Percentiles rank a stretch among this genome's conserved stretches.
Conservation (phyloP, 2,888 invertebrate genomes). For the Colostygia pectinataria region DNA sequence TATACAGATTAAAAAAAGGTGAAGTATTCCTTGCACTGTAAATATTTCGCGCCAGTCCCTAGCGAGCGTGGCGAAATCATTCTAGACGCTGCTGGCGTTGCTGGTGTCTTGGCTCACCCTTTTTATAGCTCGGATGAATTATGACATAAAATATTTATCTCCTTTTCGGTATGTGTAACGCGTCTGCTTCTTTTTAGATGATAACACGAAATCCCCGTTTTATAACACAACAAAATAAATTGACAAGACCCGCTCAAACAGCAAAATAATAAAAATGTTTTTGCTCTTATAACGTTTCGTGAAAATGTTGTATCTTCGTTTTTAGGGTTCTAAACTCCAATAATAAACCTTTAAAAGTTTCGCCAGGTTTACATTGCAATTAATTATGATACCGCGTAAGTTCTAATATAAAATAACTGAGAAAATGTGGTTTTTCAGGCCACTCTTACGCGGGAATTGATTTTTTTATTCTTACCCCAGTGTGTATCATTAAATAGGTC, state of each 20-base stretch:
- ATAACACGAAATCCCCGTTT: conserved; percentile 67
- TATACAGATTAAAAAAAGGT: conserved; percentile 54
- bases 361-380: too few relatives aligned
- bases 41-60: conserved; percentile 48
- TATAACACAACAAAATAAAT: conserved; percentile 58
- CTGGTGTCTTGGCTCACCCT: conserved; percentile 61
- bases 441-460: too few relatives aligned
- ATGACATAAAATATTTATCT: conserved; percentile 78
- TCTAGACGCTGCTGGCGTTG: conserved; percentile 42
- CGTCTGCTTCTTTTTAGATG: conserved; percentile 66
- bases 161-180: conserved; percentile 68
- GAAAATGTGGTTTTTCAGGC: too few relatives aligned
- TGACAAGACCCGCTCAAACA: conserved; percentile 48
- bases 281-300: conserved; percentile 19
- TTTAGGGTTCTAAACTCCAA: too few relatives aligned
- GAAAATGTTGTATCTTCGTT: conserved; percentile 20
- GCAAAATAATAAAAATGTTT: conserved; percentile 34
- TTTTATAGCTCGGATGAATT: conserved; percentile 74
- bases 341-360: too few relatives aligned
- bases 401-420: too few relatives aligned
- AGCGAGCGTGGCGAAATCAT: conserved; percentile 60
- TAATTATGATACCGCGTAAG: too few relatives aligned
- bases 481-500: too few relatives aligned
- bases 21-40: conserved; percentile 47
- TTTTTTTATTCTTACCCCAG: too few relatives aligned